Conservation (phyloP, 2,113 vertebrate genomes). For the Cyanoramphus novaezelandiae region DNA sequence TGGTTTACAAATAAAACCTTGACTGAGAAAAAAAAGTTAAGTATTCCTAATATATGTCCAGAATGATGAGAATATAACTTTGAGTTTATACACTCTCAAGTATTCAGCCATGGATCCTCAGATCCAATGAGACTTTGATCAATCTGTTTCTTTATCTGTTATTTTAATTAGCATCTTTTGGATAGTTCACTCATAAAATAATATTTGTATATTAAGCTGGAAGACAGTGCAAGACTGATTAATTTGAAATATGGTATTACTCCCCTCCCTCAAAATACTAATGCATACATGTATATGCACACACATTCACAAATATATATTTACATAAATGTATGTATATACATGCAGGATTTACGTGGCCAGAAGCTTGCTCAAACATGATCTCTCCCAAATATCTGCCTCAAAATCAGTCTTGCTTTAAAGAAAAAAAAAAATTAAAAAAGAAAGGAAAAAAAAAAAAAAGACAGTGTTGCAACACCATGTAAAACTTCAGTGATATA, state of each 20-base stretch:
- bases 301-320: background rate
- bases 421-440: background rate
- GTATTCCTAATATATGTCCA: background rate
- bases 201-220: background rate
- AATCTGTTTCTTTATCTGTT: background rate
- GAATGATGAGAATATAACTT: background rate
- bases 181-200: background rate
- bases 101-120: background rate
- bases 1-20: background rate
- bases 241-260: background rate
- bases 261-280: background rate
- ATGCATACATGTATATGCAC: background rate
- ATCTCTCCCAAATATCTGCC: background rate
- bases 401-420: background rate
- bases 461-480: background rate
- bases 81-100: background rate
- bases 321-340: background rate
- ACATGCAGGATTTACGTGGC: rapidly evolving
- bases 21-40: rapidly evolving
- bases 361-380: background rate
- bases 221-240: background rate
- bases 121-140: background rate
- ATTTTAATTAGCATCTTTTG: background rate
- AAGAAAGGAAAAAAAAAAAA: background rate
- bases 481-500: background rate